Evolutionary conservation across 2,888 invertebrate genomes (phyloP).

Genomic region (Notodonta ziczac): DNA sequence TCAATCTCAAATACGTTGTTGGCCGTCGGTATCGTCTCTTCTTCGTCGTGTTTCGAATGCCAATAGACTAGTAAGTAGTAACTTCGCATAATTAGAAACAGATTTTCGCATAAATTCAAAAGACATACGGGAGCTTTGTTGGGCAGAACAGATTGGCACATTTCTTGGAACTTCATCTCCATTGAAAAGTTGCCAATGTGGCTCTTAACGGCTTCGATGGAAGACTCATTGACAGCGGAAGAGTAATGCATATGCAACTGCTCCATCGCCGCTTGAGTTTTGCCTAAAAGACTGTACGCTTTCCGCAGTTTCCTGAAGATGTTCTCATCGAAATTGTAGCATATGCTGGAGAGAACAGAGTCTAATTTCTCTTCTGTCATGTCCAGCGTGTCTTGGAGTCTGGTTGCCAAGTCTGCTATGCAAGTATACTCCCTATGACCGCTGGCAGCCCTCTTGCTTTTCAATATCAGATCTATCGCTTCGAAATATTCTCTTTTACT

Average conservation of each 20-base stretch:
- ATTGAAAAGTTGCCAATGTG: slow-evolving; percentile 63
- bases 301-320: slow-evolving; percentile 93
- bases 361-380: slow-evolving; percentile 97
- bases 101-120: slow-evolving; percentile 92
- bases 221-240: slow-evolving; percentile 94
- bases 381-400: slow-evolving; percentile 95
- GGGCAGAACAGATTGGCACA: slow-evolving; percentile 86
- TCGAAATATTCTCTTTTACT: slow-evolving; percentile 93
- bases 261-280: slow-evolving; percentile 96
- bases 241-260: slow-evolving; percentile 98
- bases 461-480: slow-evolving; percentile 94
- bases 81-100: slow-evolving; percentile 92
- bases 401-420: slow-evolving; percentile 93
- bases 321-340: slow-evolving; percentile 89
- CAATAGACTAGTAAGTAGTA: slow-evolving; percentile 91
- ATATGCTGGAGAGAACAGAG: slow-evolving; percentile 91
- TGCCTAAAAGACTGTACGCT: slow-evolving; percentile 95
- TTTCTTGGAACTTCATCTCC: slow-evolving; percentile 89
- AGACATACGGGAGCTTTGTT: slow-evolving; percentile 87
- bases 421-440: slow-evolving; percentile 95
- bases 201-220: slow-evolving; percentile 85
- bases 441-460: slow-evolving; percentile 93
- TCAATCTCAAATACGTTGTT: slow-evolving; percentile 83
- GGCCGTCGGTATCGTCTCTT: slow-evolving; percentile 50
- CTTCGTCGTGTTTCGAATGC: slow-evolving; percentile 86